These are phyloP conservation scores for Cataglyphis rosenhaueri DNA, from an alignment of 2,888 invertebrate species.

Conservation along the genomic window DNA sequence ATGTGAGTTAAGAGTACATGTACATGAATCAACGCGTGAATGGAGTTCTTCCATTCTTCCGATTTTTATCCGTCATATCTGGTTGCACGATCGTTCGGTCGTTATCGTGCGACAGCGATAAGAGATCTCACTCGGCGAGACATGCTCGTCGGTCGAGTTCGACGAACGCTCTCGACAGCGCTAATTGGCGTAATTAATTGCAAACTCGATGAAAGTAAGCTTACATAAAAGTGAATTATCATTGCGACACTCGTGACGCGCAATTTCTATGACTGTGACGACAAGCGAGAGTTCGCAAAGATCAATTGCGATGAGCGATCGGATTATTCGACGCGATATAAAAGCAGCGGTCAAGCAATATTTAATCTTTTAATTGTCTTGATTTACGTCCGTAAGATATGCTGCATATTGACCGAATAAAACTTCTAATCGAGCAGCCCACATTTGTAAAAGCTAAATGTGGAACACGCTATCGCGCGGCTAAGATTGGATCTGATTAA, in stretches of 20 bases:
- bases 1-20: constrained; percentile 16
- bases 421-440: neutral
- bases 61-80: constrained; percentile 36
- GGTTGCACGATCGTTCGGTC: neutral
- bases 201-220: constrained; percentile 48
- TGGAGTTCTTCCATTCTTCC: constrained; percentile 40
- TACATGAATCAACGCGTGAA: constrained; percentile 34
- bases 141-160: constrained; percentile 24
- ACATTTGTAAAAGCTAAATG: constrained; percentile 30
- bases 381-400: neutral
- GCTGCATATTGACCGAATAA: neutral
- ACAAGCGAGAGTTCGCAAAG: constrained; percentile 16
- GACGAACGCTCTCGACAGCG: constrained; percentile 38
- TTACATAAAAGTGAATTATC: constrained; percentile 43
- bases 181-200: constrained; percentile 55
- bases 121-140: constrained; percentile 20
- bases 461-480: neutral
- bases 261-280: neutral
- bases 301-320: constrained; percentile 1
- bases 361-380: neutral
- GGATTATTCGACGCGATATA: constrained; percentile 15
- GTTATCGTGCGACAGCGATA: constrained; percentile 27
- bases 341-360: neutral
- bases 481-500: constrained; percentile 6
- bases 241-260: constrained; percentile 8